Base-by-base conservation (phyloP, 1,140 invertebrate genomes). In the Apis dorsata region DNA sequence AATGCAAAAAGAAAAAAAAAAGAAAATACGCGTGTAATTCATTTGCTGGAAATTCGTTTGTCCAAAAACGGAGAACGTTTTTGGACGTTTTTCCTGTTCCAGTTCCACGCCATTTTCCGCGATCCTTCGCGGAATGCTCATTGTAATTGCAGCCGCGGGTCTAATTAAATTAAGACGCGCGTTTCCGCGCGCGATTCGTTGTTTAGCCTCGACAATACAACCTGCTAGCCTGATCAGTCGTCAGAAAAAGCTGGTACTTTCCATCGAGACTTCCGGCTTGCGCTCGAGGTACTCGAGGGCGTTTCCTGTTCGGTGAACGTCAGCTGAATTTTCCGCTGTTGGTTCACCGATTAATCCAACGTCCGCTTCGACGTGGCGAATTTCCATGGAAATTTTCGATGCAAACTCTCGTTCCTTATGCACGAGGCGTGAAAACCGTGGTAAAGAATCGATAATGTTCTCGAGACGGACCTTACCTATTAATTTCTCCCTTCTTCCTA, bases 151-250 rank as follows among this genome's bases (percentile, higher is more conserved):
- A 59, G 5, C 55, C 1, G 44, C 9, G 19, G 78, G 44, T 13
- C 13, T 71, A 79, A 79, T 79, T 79, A 63, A 79, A 79, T 79
- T 79, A 71, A 62, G 78, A 17, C 63, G 51, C 53, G 65, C 63
- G 76, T 28, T 59, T 69, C 57, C n/a, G 60, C 49, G 75, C 24
- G 51, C 21, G 51, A 65, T 53, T 60, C 71, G 55, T 73, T 59
- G 21, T 55, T 13, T 21, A 7, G 19, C 19, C 21, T 28, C 21
- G 19, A 34, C 62, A 44, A 55, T 51, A 17, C 51, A 8, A 10
- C 34, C n/a, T 10, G 62, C 21, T 17, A 24, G 49, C 7, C 57
- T 34, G 55, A 73, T 73, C 28, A 11, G 8, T 24, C 71, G 28
- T 44, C 2, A 21, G 53, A 13, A 73, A 57, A 34, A 51, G 11